Evolutionary conservation across 2,797 vertebrate species (phyloP).

Genomic region (Sitta carolinensis): DNA sequence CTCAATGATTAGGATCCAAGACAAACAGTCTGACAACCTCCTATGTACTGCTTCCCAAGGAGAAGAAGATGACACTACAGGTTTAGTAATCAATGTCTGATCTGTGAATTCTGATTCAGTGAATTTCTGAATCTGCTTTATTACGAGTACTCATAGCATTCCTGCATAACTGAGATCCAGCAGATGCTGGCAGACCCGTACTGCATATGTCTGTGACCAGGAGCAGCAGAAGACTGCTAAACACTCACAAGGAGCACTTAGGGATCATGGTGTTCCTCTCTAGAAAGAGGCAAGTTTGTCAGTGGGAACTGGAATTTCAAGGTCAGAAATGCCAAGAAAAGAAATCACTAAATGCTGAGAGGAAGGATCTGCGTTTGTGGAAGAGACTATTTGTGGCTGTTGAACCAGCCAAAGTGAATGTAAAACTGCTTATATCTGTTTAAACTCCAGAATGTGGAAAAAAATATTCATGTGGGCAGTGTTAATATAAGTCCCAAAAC

Average conservation of each 20-base stretch:
- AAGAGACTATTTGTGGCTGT: neutral
- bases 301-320: neutral
- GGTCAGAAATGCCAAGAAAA: neutral
- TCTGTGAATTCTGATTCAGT: neutral
- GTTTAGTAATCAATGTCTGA: neutral
- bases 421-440: neutral
- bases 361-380: neutral
- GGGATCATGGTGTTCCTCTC: rapidly evolving
- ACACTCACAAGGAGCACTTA: neutral
- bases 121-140: neutral
- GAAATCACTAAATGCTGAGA: neutral
- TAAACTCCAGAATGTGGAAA: neutral
- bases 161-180: neutral
- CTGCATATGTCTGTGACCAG: too few relatives aligned
- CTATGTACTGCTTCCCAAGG: neutral
- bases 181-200: rapidly evolving
- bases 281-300: neutral
- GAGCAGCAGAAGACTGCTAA: neutral
- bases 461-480: neutral
- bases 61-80: neutral
- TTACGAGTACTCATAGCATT: rapidly evolving
- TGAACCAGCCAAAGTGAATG: neutral
- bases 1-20: neutral
- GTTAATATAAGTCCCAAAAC: rapidly evolving
- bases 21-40: neutral